Base-by-base conservation (phyloP, 2,888 invertebrate genomes). In the Rambutsinella grinnellia region DNA sequence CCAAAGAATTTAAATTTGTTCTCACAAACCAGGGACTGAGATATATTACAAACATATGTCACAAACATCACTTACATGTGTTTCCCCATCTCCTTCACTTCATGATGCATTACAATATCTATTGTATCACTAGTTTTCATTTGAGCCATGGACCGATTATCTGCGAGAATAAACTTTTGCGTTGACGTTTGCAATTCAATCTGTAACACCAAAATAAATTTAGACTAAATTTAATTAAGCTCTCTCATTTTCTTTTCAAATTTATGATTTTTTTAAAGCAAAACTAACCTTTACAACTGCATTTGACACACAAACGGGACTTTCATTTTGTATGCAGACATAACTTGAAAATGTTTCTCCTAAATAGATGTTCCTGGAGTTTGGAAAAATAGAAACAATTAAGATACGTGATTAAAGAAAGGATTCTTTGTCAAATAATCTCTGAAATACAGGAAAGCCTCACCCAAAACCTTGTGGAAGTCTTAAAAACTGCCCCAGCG, bases 321-420 rank as follows among this genome's bases (percentile, higher is more conserved):
- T 96, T 87, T 97, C 96, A 89, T 99, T 99, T 86, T 97, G 96
- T 67, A 99, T 95, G 88, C 96, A 97, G 76, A 99, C 93, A 86
- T 97, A 98, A 86, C 98, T 97, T 1, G 98, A 95, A 88, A 99
- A 99, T 15, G 97, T 98, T 89, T 99, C 99, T 19, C 97, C 99
- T 56, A 99, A 89, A 87, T 98, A 99, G 84, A 99, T 97, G 86
- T 96, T 98, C 3, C 92, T 92, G 86, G 10, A 56, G 79, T 21
- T 47, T 28, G 54, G 36, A 53, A 61, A 56, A 24, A 8, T 17
- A 28, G 5, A 27, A 58, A 58, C 26, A 17, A 24, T n/a, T 19
- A 23, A n/a, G n/a, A n/a, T n/a, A n/a, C n/a, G n/a, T n/a, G n/a
- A n/a, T n/a, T n/a, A n/a, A n/a, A n/a, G n/a, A n/a, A n/a, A n/a